Percentiles rank a stretch among this genome's conserved stretches.
Conservation (phyloP, 1,140 invertebrate species). For the Nymphalis io region DNA sequence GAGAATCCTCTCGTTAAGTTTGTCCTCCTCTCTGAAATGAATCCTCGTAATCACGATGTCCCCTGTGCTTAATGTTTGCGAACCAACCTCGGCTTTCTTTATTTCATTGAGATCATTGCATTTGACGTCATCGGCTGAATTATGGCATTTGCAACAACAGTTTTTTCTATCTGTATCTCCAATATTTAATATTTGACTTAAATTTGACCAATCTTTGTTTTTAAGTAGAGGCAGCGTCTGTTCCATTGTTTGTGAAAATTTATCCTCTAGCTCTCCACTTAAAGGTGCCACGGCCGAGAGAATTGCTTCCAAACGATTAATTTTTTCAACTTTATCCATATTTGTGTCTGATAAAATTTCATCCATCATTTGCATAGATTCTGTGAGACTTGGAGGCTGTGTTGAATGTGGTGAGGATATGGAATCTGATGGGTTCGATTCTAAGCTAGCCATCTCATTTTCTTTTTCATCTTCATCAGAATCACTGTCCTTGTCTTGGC, state of each 20-base stretch:
- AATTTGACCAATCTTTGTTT: conserved; percentile 77
- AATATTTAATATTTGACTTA: conserved; percentile 75
- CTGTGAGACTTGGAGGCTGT: conserved; percentile 93
- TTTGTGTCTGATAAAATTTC: conserved; percentile 90
- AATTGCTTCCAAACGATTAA: conserved; percentile 92
- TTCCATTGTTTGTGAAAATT: conserved; percentile 78
- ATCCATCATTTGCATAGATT: conserved; percentile 94
- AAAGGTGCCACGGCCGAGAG: conserved; percentile 87
- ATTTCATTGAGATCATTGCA: conserved; percentile 77
- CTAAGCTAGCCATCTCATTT: conserved; percentile 88
- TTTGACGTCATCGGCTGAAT: conserved; percentile 60
- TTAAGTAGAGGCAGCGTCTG: conserved; percentile 76
- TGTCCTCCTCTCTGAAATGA: conserved; percentile 88
- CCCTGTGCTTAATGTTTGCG: conserved; percentile 94
- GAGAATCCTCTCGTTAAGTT: conserved; percentile 80
- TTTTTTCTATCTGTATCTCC: conserved; percentile 68
- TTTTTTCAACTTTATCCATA: conserved; percentile 92
- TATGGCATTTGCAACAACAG: conserved; percentile 82
- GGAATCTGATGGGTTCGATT: conserved; percentile 88
- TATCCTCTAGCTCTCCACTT: conserved; percentile 74
- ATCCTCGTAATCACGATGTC: conserved; percentile 96
- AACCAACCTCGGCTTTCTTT: conserved; percentile 81
- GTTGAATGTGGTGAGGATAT: conserved; percentile 87
- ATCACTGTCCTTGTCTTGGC: conserved; percentile 86
- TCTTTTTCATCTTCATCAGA: conserved; percentile 87